Evolutionary conservation across 2,888 invertebrate genomes (phyloP), one percentile per base, ranked within the genome.

Genomic region (Dolomedes plantarius): DNA sequence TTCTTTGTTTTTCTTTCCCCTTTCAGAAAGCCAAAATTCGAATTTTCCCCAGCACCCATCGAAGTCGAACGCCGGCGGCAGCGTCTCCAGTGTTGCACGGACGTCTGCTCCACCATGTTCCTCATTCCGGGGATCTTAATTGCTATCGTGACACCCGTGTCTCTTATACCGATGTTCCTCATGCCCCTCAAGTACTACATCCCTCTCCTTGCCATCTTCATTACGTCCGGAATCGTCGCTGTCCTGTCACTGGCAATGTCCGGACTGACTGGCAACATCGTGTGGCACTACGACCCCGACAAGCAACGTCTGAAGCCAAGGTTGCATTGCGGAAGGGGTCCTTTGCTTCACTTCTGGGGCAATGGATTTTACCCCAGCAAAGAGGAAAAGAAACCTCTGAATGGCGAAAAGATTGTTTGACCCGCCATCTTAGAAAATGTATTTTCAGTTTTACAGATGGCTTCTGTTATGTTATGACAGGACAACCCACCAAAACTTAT

Each of bases 91-190:
- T 78, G 73, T 31, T 27, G 41, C 16, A 86, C 86, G 7, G 88
- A 88, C 50, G 16, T 69, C 6, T 71, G 81, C 19, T 88, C 88
- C 9, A 41, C 77, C 1, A 31, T 88, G 11, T 78, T 86, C 77
- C 68, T 88, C 16, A 80, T 88, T 1, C 79, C 86, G 0, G 88
- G 86, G 31, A 68, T 87, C 1, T 31, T 86, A 0, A 85, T 87
- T 27, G 78, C 83, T 67, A 65, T 76, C 16, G 11, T 86, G 32
- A 88, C 88, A 16, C 88, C 88, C 9, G 69, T 88, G 16, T 36
- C 75, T 7, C n/a, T 88, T 56, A 86, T 88, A 19, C 88, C 88
- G 11, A 88, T 88, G 81, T 86, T 85, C 46, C 68, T 83, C 36
- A 28, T 88, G 0, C 88, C 88, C 29, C 65, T 80, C 19, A 83